Conservation (phyloP, 2,113 vertebrate species). For the Podocnemis expansa region DNA sequence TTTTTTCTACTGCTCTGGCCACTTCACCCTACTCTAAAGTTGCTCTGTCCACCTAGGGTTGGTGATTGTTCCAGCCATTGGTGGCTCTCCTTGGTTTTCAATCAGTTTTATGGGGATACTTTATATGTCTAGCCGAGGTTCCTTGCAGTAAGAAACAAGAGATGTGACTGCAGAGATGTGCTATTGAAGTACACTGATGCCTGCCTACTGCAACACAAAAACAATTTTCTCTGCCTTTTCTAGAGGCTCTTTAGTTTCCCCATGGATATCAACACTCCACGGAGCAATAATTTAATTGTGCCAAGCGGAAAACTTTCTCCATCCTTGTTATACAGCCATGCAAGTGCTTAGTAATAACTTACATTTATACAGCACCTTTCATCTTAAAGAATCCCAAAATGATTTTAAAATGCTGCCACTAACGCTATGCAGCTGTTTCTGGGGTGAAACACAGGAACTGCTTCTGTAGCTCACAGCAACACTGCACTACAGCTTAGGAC, state of each 20-base stretch:
- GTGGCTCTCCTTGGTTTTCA: constrained; percentile 59
- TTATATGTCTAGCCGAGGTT: constrained; percentile 36
- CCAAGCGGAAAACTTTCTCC: background rate
- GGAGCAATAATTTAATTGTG: constrained; percentile 23
- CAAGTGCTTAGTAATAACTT: rapidly evolving
- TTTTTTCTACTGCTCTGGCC: constrained; percentile 27
- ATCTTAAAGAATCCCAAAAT: background rate
- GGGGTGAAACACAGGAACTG: constrained; percentile 43
- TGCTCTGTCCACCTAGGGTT: background rate
- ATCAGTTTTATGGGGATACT: constrained; percentile 63
- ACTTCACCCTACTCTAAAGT: background rate
- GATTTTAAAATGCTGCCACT: background rate
- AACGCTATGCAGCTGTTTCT: constrained; percentile 64
- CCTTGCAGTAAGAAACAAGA: constrained; percentile 43
- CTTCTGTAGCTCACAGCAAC: constrained; percentile 40
- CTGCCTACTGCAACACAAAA: constrained; percentile 30
- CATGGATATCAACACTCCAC: background rate
- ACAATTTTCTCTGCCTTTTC: background rate
- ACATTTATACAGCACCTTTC: background rate
- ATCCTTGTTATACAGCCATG: background rate
- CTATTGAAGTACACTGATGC: background rate
- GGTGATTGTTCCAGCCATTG: constrained; percentile 28
- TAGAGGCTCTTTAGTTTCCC: background rate
- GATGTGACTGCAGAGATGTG: background rate
- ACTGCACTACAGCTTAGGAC: background rate